Conservation (phyloP, 2,888 invertebrate species). For the Ophonus ardosiacus region DNA sequence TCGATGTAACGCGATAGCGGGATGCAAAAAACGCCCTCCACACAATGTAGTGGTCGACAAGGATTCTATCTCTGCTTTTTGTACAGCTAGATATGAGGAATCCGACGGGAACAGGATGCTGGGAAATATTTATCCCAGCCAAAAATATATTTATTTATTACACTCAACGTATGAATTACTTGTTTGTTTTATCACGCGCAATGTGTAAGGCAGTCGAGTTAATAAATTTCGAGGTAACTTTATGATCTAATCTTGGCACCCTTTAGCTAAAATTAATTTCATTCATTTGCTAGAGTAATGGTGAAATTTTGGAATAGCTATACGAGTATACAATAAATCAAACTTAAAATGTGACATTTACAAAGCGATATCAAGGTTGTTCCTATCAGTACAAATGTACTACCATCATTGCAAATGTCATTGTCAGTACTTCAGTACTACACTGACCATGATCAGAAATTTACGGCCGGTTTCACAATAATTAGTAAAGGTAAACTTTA, state of each 20-base stretch:
- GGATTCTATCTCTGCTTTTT: constrained; percentile 28
- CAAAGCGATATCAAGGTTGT: too few relatives aligned
- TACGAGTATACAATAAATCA: constrained; percentile 24
- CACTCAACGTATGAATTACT: neutral
- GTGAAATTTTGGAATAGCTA: neutral
- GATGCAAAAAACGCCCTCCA: constrained; percentile 49
- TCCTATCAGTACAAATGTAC: too few relatives aligned
- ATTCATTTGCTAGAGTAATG: neutral
- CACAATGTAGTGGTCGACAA: constrained; percentile 14
- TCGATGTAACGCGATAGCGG: constrained; percentile 56
- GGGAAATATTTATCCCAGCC: neutral
- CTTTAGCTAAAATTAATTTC: constrained; percentile 9
- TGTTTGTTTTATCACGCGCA: neutral
- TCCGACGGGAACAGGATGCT: neutral
- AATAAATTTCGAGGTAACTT: neutral
- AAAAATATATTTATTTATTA: neutral
- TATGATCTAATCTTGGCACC: constrained; percentile 18
- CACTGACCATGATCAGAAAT: too few relatives aligned
- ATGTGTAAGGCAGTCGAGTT: neutral
- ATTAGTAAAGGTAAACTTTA: too few relatives aligned
- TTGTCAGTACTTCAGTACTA: too few relatives aligned
- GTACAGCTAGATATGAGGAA: neutral
- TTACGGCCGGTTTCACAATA: too few relatives aligned
- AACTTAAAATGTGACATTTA: neutral
- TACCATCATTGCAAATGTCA: too few relatives aligned